Conservation (phyloP, 2,888 invertebrate species). For the Eupelmus urozonus region DNA sequence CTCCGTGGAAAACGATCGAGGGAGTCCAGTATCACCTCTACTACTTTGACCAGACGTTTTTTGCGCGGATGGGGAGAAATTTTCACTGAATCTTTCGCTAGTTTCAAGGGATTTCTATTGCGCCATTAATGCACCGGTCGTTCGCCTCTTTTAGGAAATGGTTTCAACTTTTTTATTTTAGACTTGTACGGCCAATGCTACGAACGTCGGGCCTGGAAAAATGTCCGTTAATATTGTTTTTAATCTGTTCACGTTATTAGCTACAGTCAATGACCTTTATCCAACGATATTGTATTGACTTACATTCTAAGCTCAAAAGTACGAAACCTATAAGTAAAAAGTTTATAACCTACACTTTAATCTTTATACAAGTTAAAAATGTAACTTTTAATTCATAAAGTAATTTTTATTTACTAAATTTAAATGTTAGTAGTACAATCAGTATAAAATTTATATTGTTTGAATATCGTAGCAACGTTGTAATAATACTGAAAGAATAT, state of each 20-base stretch:
- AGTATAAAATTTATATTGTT: no score
- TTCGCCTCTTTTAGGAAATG: not conserved
- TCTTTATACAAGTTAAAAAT: no score
- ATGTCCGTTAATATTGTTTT: slow-evolving; percentile 12
- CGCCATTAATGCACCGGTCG: slow-evolving; percentile 16
- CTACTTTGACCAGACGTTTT: slow-evolving; percentile 6
- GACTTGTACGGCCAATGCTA: not conserved
- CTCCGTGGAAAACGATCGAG: slow-evolving; percentile 24
- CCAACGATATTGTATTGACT: no score
- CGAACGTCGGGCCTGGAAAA: not conserved
- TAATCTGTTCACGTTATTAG: not conserved
- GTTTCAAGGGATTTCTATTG: slow-evolving; percentile 27
- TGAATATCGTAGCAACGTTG: no score
- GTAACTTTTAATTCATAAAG: no score
- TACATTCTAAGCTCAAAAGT: no score
- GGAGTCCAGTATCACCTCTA: not conserved
- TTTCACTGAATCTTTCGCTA: not conserved
- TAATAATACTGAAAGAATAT: no score
- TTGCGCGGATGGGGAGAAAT: not conserved
- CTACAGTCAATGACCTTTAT: no score
- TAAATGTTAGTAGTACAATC: no score
- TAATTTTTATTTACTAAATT: no score
- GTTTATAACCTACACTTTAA: no score
- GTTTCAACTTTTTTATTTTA: slow-evolving; percentile 1
- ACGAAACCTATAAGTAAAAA: no score